phyloP scores from a whole-genome alignment of 2,888 invertebrate genomes.

The Limnephilus marmoratus region DNA sequence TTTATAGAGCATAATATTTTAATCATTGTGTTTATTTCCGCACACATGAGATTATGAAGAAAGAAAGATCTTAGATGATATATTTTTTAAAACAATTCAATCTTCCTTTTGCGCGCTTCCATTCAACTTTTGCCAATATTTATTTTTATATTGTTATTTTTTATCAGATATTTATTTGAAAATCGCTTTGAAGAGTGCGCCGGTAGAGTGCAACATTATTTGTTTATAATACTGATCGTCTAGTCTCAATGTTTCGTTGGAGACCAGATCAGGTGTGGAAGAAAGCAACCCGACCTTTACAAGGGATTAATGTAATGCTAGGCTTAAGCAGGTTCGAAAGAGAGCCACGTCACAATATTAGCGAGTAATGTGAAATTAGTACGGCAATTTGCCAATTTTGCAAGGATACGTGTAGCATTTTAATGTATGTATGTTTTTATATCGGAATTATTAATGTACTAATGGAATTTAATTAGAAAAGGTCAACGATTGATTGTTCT shows the following conservation, averaged over 20 bases:
- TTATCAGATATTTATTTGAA: not conserved
- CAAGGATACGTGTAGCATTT: conserved; percentile 8
- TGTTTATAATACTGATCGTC: conserved; percentile 2
- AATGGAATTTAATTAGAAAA: not conserved
- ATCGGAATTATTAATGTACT: conserved; percentile 34
- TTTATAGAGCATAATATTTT: not conserved
- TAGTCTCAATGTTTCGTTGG: conserved; percentile 33
- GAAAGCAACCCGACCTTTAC: conserved; percentile 50
- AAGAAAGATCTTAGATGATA: conserved; percentile 7
- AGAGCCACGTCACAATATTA: not conserved
- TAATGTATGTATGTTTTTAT: conserved; percentile 40
- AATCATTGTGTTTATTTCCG: not conserved
- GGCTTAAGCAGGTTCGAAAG: conserved; percentile 33
- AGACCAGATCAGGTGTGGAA: not conserved
- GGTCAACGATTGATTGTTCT: not conserved
- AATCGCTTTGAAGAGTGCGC: not conserved
- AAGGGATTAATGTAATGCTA: conserved; percentile 58
- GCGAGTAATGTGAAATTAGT: not conserved
- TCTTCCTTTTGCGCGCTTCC: conserved; percentile 34
- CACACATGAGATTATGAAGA: not conserved
- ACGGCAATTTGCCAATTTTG: not conserved
- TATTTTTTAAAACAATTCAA: not conserved
- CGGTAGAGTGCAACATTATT: not conserved
- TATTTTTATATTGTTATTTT: conserved; percentile 7
- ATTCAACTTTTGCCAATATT: conserved; percentile 28